phyloP scores from a whole-genome alignment of 2,113 vertebrate species.

The Etheostoma cragini region DNA sequence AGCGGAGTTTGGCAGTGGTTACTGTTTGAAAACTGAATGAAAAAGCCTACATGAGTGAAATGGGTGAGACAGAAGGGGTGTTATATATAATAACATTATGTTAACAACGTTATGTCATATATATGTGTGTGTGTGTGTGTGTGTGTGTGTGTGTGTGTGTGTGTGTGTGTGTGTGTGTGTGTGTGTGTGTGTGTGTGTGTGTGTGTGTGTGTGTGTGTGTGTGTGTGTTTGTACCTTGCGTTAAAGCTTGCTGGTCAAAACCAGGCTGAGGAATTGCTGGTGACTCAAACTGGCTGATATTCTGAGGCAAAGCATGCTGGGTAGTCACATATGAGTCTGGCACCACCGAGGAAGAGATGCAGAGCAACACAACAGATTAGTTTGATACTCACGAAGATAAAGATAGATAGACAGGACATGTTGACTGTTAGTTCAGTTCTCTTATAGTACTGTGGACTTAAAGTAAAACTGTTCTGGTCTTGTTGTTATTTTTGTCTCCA shows the following conservation, averaged over 20 bases:
- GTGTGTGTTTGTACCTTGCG: conserved; percentile 86
- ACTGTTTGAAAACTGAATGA: no score
- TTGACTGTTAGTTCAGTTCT: no score
- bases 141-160: no score
- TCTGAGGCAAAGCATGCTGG: conserved; percentile 89
- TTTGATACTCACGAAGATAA: neutral
- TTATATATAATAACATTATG: no score
- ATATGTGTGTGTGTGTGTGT: no score
- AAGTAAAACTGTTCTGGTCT: neutral
- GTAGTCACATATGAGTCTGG: conserved; percentile 90
- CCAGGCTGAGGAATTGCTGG: conserved; percentile 87
- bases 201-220: neutral
- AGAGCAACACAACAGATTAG: conserved; percentile 14
- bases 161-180: no score
- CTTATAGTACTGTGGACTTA: neutral
- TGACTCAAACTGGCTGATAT: conserved; percentile 90
- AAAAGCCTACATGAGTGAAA: neutral
- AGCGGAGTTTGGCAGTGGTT: no score
- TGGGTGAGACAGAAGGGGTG: neutral
- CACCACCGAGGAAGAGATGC: conserved; percentile 30
- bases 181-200: no score
- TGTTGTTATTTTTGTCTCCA: neutral
- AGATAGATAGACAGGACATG: neutral
- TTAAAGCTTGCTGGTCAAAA: conserved; percentile 91
- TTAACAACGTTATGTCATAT: no score